Base-by-base conservation (phyloP, 2,888 invertebrate species). In the Cheilosia impressa region DNA sequence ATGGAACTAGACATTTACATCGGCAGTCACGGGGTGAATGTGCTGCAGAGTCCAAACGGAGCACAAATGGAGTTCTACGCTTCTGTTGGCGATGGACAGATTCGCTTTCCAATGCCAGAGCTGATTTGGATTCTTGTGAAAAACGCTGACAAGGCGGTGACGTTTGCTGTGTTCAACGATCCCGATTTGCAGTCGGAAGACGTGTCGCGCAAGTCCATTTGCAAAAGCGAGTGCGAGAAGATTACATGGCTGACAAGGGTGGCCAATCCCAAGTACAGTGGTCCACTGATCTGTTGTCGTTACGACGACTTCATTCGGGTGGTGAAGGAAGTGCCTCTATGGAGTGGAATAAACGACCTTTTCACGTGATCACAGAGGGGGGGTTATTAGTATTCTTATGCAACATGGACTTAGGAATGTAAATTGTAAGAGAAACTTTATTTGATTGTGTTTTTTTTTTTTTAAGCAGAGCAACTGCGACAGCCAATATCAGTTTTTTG, bases 91-190 rank as follows among this genome's bases (percentile, higher is more conserved):
- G 87, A 87, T 41, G 77, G 73, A n/a, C 75, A 52, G 4, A 81
- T 88, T 31, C 88, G 88, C 58, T 90, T 89, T 31, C 90, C 90
- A 1, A 87, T 90, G 65, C 89, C 90, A 4, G 89, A 88, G 43
- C 57, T 89, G 6, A 81, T 90, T 41, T 90, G 90, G 90, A 79
- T 89, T 55, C 68, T 89, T 7, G 89, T 90, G 0, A 87, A 87
- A 60, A 87, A 87, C 6, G 83, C 84, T 9, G 68, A 88, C 22
- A 88, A 89, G 24, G 87, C 87, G 1, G 88, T 82, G 13, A 88
- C 85, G 24, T 90, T 90, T 69, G 89, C 80, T 9, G 87, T 90
- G 4, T 88, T 87, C 45, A 90, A 90, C 77, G 87, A 89, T 80
- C 88, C 88, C 0, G 75, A 63, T 79, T 58, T 34, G 63, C 77